A percentile compares a stretch with the other conserved stretches of the same genome.
Conservation (phyloP, 2,888 invertebrate species). For the Dasypogon diadema region DNA sequence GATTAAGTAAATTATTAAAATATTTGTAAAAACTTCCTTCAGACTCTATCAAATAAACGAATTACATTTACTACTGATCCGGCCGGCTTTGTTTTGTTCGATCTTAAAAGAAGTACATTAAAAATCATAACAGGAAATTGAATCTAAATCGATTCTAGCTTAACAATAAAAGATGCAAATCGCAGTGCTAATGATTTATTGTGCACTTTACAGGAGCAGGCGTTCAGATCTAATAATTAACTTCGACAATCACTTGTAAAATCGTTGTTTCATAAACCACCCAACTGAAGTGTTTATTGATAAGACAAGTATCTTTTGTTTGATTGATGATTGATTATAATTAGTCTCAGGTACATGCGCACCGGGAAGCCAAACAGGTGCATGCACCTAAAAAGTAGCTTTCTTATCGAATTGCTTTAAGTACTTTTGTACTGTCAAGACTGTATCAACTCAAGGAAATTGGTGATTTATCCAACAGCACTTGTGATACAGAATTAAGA, state of each 20-base stretch:
- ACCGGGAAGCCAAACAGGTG: background rate
- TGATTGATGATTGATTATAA: background rate
- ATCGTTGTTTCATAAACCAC: conserved; percentile 3
- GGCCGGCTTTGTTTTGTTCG: no score
- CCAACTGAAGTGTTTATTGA: background rate
- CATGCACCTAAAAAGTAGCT: conserved; percentile 6
- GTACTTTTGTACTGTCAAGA: background rate
- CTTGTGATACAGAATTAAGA: background rate
- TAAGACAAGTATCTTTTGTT: background rate
- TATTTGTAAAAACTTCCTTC: no score
- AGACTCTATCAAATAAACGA: no score
- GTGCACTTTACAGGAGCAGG: no score
- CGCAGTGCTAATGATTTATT: no score
- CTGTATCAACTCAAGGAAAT: conserved; percentile 23
- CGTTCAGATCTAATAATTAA: background rate
- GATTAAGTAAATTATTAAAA: no score
- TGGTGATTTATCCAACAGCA: conserved; percentile 5
- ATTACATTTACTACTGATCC: no score
- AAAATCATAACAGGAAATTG: no score
- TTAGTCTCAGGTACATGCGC: background rate
- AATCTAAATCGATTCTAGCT: no score
- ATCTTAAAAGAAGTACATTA: no score
- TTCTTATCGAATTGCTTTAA: conserved; percentile 3
- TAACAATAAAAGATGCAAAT: no score
- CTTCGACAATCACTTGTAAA: conserved; percentile 1